Percentiles rank a stretch among this genome's conserved stretches.
Evolutionary conservation across 2,888 invertebrate genomes (phyloP).

Genomic region (Pyralis farinalis): DNA sequence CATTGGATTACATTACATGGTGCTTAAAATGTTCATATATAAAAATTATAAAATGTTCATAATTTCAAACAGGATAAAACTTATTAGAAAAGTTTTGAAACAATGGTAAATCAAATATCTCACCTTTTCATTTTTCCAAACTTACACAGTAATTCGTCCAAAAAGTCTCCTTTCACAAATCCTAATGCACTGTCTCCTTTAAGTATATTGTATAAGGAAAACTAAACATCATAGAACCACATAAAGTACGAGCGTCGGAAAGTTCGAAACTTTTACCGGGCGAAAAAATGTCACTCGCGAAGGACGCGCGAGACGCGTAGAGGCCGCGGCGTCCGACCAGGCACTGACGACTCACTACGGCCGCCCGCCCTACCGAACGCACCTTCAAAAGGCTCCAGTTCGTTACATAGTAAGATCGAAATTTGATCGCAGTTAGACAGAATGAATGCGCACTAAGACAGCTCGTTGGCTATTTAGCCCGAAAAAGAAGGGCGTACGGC

Average conservation of each 20-base stretch:
- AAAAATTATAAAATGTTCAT: background rate
- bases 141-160: constrained; percentile 7
- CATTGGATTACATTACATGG: too few species aligned
- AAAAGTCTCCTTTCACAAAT: constrained; percentile 10
- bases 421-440: constrained; percentile 69
- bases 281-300: constrained; percentile 23
- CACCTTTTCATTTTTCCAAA: constrained; percentile 11
- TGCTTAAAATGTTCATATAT: background rate
- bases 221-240: constrained; percentile 11
- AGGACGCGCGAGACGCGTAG: constrained; percentile 33
- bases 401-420: constrained; percentile 75
- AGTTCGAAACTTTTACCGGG: constrained; percentile 57
- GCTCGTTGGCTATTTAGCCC: constrained; percentile 59
- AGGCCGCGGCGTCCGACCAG: constrained; percentile 44
- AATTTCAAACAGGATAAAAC: background rate
- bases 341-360: constrained; percentile 39
- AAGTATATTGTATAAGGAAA: constrained; percentile 5
- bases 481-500: constrained; percentile 41
- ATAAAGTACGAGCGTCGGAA: constrained; percentile 23
- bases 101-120: background rate
- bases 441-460: constrained; percentile 62
- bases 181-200: constrained; percentile 8
- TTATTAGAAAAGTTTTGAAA: background rate
- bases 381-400: constrained; percentile 60
- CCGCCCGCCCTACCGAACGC: constrained; percentile 32